These are phyloP conservation scores for Pangasius larnaudii DNA, from an alignment of 2,797 vertebrate genomes.

Conservation along the genomic window DNA sequence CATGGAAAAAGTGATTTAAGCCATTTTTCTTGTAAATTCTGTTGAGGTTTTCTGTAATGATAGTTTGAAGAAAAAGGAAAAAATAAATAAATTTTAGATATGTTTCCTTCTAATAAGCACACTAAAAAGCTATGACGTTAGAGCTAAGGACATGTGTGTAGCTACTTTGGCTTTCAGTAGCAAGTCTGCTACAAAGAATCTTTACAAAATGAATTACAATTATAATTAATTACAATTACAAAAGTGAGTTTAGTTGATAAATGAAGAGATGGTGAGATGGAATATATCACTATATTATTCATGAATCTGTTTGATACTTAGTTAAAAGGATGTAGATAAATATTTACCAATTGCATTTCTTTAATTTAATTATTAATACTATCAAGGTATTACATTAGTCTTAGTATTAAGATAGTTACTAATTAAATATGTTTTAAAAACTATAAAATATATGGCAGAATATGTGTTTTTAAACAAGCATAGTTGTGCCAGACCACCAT, in stretches of 20 bases:
- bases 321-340: not conserved
- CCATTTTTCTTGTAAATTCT: conserved; percentile 2
- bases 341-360: not conserved
- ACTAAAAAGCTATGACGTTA: not conserved
- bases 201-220: not conserved
- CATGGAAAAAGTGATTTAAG: not conserved
- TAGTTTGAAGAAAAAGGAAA: not conserved
- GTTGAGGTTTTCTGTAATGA: not conserved
- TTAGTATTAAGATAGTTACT: not conserved
- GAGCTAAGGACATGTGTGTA: not conserved
- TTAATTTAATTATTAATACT: not conserved
- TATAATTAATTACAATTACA: not conserved
- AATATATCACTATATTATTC: not conserved
- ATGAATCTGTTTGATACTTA: not conserved
- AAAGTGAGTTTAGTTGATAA: not conserved
- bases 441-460: too few relatives aligned
- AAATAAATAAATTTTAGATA: not conserved
- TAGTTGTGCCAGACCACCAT: not conserved
- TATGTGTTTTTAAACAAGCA: not conserved
- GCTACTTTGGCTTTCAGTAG: too few relatives aligned
- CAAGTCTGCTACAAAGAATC: too few relatives aligned
- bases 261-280: not conserved
- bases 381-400: not conserved
- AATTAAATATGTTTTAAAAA: not conserved
- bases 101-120: not conserved